Conservation (phyloP, 2,888 invertebrate genomes). For the Drosophila formosana region DNA sequence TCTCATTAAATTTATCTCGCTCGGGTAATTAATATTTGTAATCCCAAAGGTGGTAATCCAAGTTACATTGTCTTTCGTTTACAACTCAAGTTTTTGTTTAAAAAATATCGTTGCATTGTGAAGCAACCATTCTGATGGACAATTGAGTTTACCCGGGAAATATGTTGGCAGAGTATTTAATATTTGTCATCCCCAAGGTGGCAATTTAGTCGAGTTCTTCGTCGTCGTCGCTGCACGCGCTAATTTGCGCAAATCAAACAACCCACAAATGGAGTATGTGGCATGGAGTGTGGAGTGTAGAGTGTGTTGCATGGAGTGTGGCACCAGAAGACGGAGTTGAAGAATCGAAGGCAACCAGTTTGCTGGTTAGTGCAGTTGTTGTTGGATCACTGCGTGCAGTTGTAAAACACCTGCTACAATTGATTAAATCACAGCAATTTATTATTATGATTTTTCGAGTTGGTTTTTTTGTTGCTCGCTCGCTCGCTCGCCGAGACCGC, state of each 20-base stretch:
- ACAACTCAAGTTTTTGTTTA: too few relatives aligned
- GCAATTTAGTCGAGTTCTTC: slow-evolving; percentile 7
- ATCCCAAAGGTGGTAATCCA: too few relatives aligned
- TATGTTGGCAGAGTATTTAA: slow-evolving; percentile 1
- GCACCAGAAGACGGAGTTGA: slow-evolving; percentile 30
- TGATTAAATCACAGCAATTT: slow-evolving; percentile 79
- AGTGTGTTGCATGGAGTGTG: slow-evolving; percentile 6
- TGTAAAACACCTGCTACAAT: slow-evolving; percentile 79
- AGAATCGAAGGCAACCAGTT: slow-evolving; percentile 58
- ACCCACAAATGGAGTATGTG: slow-evolving; percentile 43
- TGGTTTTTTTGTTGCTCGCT: slow-evolving; percentile 8
- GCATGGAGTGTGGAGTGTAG: slow-evolving; percentile 3
- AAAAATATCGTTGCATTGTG: neutral
- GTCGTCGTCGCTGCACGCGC: slow-evolving; percentile 47
- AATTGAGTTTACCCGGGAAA: neutral
- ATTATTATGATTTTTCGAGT: slow-evolving; percentile 64
- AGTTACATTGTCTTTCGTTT: too few relatives aligned
- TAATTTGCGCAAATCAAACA: slow-evolving; percentile 68
- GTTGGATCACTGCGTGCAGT: slow-evolving; percentile 60
- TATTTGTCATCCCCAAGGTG: neutral
- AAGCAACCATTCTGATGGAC: neutral
- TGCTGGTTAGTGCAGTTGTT: slow-evolving; percentile 30
- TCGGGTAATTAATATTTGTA: too few relatives aligned
- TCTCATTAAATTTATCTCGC: too few relatives aligned
- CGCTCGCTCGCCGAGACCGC: slow-evolving; percentile 13